Evolutionary conservation across 2,888 invertebrate species (phyloP).

Genomic region (Priocnemis perturbator): DNA sequence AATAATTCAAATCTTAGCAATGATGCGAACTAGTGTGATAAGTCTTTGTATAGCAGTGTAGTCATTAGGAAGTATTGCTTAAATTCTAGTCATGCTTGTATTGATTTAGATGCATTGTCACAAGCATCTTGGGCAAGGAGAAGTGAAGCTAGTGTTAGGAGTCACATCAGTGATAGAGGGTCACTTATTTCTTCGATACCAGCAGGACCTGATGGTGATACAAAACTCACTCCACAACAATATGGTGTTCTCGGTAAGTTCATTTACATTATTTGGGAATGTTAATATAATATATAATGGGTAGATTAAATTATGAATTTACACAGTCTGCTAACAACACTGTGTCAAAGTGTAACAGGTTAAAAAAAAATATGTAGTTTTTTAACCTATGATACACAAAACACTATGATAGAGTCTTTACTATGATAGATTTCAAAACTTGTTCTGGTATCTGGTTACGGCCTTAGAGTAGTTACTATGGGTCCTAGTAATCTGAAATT

Average conservation of each 20-base stretch:
- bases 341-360: no score
- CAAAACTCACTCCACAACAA: conserved; percentile 88
- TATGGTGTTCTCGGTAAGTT: conserved; percentile 92
- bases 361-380: not conserved
- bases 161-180: conserved; percentile 71
- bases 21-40: no score
- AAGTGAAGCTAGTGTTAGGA: conserved; percentile 70
- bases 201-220: conserved; percentile 77
- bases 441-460: not conserved
- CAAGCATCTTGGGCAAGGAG: conserved; percentile 73
- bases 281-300: not conserved
- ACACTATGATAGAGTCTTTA: no score
- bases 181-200: conserved; percentile 72
- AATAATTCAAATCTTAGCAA: no score
- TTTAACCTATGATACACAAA: no score
- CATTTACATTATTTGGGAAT: not conserved
- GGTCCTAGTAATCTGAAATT: not conserved
- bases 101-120: conserved; percentile 65
- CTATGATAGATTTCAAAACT: not conserved
- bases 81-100: not conserved
- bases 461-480: not conserved
- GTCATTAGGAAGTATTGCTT: no score
- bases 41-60: no score
- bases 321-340: not conserved
- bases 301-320: not conserved